Conservation (phyloP, 2,797 vertebrate species). For the Amphiprion clarkii region DNA sequence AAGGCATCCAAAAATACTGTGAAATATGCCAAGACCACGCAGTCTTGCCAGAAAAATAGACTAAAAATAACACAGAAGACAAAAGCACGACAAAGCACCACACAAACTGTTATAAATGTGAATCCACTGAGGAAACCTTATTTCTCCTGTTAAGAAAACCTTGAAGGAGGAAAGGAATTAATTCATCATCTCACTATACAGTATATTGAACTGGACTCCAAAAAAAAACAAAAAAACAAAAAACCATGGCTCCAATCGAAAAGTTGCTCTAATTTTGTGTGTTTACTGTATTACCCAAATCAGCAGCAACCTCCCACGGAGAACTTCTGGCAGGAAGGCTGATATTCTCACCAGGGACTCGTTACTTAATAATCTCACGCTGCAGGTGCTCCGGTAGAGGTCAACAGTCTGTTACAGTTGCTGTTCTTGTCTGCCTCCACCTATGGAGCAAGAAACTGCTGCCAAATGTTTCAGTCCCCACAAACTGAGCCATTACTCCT, state of each 20-base stretch:
- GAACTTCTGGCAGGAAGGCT: conserved; percentile 79
- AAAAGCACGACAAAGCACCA: conserved; percentile 9
- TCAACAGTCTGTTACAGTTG: conserved; percentile 76
- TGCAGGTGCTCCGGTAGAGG: conserved; percentile 81
- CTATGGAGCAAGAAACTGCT: conserved; percentile 68
- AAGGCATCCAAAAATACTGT: background rate
- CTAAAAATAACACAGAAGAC: background rate
- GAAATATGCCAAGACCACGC: conserved; percentile 3
- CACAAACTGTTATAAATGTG: conserved; percentile 9
- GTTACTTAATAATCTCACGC: conserved; percentile 82
- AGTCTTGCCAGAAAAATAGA: background rate
- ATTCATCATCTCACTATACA: conserved; percentile 16
- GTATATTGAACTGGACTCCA: conserved; percentile 28
- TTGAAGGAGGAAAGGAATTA: background rate
- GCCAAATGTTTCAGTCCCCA: conserved; percentile 69
- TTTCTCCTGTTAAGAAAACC: conserved; percentile 1
- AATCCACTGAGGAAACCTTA: background rate
- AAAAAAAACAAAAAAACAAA: conserved; percentile 4
- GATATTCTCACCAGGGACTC: conserved; percentile 78
- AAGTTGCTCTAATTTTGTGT: conserved; percentile 57
- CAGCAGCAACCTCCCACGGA: conserved; percentile 70
- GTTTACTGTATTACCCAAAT: conserved; percentile 74
- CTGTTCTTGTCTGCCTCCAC: conserved; percentile 69
- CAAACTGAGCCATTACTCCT: conserved; percentile 62
- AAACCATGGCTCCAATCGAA: conserved; percentile 52